Evolutionary conservation across 2,113 vertebrate genomes (phyloP), one percentile per base, ranked within the genome.

Genomic region (Chaetodon auriga): DNA sequence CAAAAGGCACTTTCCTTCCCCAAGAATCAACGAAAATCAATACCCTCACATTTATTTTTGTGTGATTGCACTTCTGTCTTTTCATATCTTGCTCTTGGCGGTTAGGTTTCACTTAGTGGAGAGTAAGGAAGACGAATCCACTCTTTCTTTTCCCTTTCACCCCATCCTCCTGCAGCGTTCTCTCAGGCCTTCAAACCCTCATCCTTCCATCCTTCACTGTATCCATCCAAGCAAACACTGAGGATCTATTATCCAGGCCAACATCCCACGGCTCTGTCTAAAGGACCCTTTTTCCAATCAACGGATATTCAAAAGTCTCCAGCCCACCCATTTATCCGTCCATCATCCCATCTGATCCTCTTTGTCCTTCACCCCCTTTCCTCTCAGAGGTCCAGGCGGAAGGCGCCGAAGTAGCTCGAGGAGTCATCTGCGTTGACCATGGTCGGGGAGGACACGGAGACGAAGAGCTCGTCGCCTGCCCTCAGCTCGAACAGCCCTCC

Each of bases 401-500:
- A 97, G 65, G 96, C 95, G 0, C 96, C 96, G 0, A 98, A 98
- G 75, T 97, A 97, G 80, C 95, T 97, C 89, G 96, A 95, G 0
- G 95, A 96, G 0, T 95, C 95, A 0, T 97, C 96, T 0, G 92
- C 93, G 48, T 96, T 94, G 38, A 97, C 93, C 75, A 97, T 96
- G 21, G 92, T 93, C 36, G 96, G 88, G 9, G 97, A 96, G 2
- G 97, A 97, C 46, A 97, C 96, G 0, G 97, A 97, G n/a, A 97
- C 95, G 0, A 98, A 97, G 84, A 98, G 94, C 93, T 97, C 96
- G 0, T 97, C 97, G 0, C 96, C 96, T 0, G 95, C 96, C 18
- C 93, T 92, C 68, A 97, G 94, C 87, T 97, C 96, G 1, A 98
- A 98, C 16, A 97, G 94, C 0, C 96, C 97, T 0, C 96, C 96